A percentile compares a stretch with the other conserved stretches of the same genome.
phyloP scores from a whole-genome alignment of 2,113 vertebrate species.

The Plestiodon gilberti region DNA sequence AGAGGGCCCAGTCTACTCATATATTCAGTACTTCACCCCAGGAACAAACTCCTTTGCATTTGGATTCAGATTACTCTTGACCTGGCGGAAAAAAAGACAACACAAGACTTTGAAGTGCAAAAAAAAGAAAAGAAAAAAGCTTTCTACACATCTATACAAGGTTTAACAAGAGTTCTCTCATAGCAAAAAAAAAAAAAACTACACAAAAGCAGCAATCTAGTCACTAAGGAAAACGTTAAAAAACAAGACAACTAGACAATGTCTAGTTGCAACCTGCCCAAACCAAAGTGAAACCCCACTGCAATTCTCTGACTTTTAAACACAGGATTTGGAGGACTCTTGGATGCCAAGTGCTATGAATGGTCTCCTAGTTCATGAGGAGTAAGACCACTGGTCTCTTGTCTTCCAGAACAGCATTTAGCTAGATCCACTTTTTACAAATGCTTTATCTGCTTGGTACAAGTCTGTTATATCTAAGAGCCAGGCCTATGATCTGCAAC shows the following conservation, averaged over 20 bases:
- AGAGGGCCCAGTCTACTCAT: conserved; percentile 83
- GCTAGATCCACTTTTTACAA: not conserved
- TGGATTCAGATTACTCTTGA: conserved; percentile 92
- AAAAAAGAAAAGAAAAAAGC: not conserved
- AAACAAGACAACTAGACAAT: not conserved
- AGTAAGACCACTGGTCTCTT: not conserved
- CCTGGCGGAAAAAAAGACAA: conserved; percentile 75
- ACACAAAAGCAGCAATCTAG: not conserved
- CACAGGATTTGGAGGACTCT: not conserved
- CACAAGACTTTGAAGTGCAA: not conserved
- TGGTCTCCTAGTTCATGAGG: not conserved
- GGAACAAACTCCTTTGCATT: conserved; percentile 96
- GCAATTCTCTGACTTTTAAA: not conserved
- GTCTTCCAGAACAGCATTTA: not conserved
- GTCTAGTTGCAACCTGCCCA: not conserved
- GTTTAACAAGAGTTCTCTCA: not conserved
- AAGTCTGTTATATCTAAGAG: not conserved
- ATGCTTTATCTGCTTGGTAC: not conserved
- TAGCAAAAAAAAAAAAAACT: not conserved
- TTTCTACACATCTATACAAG: not conserved
- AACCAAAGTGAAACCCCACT: not conserved
- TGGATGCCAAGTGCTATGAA: not conserved
- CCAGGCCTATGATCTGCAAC: not conserved
- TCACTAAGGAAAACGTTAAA: not conserved
- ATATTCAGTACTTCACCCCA: conserved; percentile 90